These are phyloP conservation scores for Barnardius zonarius DNA, from an alignment of 2,113 vertebrate species.

Conservation along the genomic window DNA sequence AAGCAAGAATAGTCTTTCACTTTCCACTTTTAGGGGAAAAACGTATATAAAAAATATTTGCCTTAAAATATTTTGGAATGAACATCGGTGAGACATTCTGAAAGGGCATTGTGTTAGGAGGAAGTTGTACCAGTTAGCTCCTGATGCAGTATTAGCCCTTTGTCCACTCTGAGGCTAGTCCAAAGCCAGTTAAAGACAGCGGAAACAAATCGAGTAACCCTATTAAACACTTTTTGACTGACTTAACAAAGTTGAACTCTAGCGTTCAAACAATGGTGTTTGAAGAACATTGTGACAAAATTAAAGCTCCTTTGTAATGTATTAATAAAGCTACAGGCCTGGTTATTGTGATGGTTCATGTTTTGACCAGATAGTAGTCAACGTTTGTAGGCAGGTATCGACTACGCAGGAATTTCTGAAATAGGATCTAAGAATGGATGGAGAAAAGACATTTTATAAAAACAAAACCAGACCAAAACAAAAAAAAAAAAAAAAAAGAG, in stretches of 20 bases:
- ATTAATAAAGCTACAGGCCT: neutral
- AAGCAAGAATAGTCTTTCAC: neutral
- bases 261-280: neutral
- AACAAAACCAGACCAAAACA: too few relatives aligned
- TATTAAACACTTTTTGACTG: neutral
- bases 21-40: neutral
- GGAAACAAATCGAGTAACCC: neutral
- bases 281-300: neutral
- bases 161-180: neutral
- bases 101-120: neutral
- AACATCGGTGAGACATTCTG: neutral
- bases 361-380: neutral
- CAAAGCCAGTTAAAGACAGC: neutral
- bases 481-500: neutral
- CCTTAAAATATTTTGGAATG: neutral
- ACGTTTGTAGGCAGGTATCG: neutral
- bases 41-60: neutral
- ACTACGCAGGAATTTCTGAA: neutral
- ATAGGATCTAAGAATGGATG: neutral
- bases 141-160: neutral
- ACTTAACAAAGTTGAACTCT: neutral
- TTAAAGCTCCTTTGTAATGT: neutral
- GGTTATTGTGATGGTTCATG: neutral
- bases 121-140: neutral
- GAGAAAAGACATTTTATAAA: neutral